Percentiles rank a stretch among this genome's conserved stretches.
Conservation (phyloP, 2,797 vertebrate genomes). For the Malacoraja senta region DNA sequence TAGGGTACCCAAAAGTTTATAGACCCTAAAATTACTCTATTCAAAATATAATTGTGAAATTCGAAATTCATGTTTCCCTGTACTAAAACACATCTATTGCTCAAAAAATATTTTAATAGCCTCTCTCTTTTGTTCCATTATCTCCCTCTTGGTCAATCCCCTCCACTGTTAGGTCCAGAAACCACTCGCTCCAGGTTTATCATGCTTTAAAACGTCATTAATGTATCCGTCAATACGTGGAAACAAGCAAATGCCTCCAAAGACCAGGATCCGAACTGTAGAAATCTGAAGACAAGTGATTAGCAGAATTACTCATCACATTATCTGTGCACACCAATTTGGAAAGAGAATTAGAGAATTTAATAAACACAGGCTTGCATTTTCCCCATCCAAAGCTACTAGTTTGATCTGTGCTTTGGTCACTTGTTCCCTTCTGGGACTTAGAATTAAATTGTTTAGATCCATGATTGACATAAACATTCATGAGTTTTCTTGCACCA, state of each 20-base stretch:
- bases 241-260: not conserved
- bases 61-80: not conserved
- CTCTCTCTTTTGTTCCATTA: not conserved
- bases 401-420: not conserved
- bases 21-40: not conserved
- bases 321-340: not conserved
- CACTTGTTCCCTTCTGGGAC: not conserved
- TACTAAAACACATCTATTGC: not conserved
- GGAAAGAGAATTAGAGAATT: not conserved
- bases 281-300: not conserved
- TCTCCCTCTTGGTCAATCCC: not conserved
- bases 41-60: not conserved
- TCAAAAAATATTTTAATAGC: not conserved
- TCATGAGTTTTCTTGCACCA: not conserved
- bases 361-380: not conserved
- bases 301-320: not conserved
- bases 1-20: not conserved
- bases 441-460: not conserved
- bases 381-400: not conserved
- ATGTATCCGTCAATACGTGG: not conserved
- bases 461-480: not conserved
- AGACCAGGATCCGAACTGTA: not conserved
- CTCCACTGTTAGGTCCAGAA: not conserved
- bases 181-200: not conserved
- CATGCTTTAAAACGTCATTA: not conserved